These are phyloP conservation scores for Cataglyphis albicans DNA, from an alignment of 2,888 invertebrate species.

Conservation along the genomic window DNA sequence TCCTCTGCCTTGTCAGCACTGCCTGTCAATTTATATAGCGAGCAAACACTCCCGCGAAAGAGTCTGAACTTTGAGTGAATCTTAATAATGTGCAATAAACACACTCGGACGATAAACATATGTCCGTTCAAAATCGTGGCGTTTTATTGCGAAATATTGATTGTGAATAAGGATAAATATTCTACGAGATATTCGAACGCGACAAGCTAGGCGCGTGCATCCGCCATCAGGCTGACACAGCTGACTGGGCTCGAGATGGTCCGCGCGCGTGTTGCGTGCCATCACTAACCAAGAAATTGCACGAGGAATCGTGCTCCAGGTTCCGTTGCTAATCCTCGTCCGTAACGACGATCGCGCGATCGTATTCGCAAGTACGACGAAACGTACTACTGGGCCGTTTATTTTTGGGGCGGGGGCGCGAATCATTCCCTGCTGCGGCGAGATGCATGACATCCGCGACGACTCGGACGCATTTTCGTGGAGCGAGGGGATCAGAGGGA, in stretches of 20 bases:
- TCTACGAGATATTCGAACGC: too few species aligned
- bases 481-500: background rate
- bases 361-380: conserved; percentile 15
- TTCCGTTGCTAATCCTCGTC: background rate
- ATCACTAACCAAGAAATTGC: conserved; percentile 71
- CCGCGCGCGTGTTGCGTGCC: conserved; percentile 46
- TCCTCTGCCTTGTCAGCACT: background rate
- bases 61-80: too few species aligned
- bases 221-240: conserved; percentile 4
- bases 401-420: conserved; percentile 72
- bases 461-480: conserved; percentile 68
- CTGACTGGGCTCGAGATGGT: conserved; percentile 63
- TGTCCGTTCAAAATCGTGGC: background rate
- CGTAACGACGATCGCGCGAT: background rate
- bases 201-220: background rate
- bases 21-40: background rate
- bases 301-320: conserved; percentile 34
- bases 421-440: conserved; percentile 77
- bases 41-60: background rate
- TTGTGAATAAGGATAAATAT: background rate
- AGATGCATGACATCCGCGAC: conserved; percentile 79
- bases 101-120: background rate
- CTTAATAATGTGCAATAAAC: background rate
- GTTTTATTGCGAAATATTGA: conserved; percentile 38
- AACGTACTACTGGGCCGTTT: conserved; percentile 70